These are phyloP conservation scores for Halcyon malimbica DNA, from an alignment of 2,113 vertebrate genomes.

Conservation along the genomic window DNA sequence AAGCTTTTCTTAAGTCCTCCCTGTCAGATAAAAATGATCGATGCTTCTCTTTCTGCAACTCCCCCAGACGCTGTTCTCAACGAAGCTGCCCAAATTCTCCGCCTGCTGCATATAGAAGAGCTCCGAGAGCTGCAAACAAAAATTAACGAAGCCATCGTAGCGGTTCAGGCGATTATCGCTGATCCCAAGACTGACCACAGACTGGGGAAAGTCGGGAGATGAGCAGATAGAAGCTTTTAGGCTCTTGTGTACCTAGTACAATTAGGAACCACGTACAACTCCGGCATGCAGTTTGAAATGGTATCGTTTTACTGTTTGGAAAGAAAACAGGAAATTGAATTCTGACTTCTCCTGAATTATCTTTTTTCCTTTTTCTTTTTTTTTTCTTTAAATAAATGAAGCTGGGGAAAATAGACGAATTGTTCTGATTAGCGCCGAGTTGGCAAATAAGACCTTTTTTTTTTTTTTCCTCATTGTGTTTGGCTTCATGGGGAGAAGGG, in stretches of 20 bases:
- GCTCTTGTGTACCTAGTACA: background rate
- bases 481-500: background rate
- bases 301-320: slow-evolving; percentile 14
- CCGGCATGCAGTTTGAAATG: slow-evolving; percentile 56
- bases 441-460: background rate
- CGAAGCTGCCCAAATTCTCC: slow-evolving; percentile 92
- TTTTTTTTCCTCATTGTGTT: background rate
- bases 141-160: slow-evolving; percentile 97
- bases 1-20: background rate
- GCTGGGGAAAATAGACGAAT: background rate
- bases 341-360: slow-evolving; percentile 18
- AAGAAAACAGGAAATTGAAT: slow-evolving; percentile 53
- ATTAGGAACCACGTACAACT: background rate
- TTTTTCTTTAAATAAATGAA: slow-evolving; percentile 73
- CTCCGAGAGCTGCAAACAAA: slow-evolving; percentile 94
- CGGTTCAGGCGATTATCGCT: slow-evolving; percentile 96
- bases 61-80: slow-evolving; percentile 92
- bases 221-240: slow-evolving; percentile 49
- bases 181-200: slow-evolving; percentile 98
- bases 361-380: background rate
- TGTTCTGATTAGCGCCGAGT: background rate
- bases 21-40: background rate
- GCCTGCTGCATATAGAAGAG: slow-evolving; percentile 96
- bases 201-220: slow-evolving; percentile 97
- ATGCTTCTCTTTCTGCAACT: background rate